Conservation (phyloP, 2,797 vertebrate genomes). For the Cuniculus paca region DNA sequence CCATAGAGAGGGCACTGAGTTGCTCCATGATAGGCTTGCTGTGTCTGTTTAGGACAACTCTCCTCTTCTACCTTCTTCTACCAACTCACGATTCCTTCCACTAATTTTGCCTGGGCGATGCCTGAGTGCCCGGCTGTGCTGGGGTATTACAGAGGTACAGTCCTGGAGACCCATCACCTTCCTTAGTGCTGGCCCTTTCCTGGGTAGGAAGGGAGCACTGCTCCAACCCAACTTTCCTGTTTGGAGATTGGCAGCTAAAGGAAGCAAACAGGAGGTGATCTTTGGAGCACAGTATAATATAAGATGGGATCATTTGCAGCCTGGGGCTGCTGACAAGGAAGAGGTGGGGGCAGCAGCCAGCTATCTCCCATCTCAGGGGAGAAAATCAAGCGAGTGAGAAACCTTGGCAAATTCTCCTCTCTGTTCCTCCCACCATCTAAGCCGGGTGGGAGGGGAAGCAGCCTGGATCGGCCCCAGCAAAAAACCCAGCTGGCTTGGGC, state of each 20-base stretch:
- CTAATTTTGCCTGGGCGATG: neutral
- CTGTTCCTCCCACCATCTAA: neutral
- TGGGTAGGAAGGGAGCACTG: neutral
- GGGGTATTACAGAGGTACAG: neutral
- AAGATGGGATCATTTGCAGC: neutral
- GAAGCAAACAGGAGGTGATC: neutral
- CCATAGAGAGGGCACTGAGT: neutral
- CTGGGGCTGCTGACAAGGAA: neutral
- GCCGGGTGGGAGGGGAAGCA: neutral
- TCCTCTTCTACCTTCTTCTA: neutral
- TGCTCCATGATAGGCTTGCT: neutral
- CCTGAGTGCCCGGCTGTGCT: neutral
- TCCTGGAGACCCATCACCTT: neutral
- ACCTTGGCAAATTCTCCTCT: neutral
- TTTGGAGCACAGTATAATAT: neutral
- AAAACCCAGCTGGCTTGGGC: conserved; percentile 14
- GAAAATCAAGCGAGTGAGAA: neutral
- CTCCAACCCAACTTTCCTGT: neutral
- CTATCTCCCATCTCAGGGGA: neutral
- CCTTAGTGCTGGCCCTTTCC: neutral
- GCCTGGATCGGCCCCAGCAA: conserved; percentile 1
- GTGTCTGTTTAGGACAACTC: neutral
- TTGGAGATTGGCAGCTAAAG: neutral
- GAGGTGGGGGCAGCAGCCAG: neutral
- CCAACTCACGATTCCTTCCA: neutral